phyloP scores from a whole-genome alignment of 2,888 invertebrate genomes.

The Acleris cristana region DNA sequence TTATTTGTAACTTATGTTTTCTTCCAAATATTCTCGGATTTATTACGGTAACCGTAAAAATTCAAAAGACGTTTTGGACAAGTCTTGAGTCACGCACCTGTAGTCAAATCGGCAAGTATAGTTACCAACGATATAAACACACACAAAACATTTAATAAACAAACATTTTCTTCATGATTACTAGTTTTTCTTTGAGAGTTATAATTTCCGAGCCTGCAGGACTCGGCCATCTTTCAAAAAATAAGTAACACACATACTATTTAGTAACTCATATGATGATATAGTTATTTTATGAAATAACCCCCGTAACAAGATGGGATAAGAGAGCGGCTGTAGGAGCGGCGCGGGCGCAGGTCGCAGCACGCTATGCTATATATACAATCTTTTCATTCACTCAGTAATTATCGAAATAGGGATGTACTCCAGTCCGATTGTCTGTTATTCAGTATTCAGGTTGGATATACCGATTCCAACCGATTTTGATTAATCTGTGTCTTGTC shows the following conservation, averaged over 20 bases:
- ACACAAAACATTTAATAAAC: conserved; percentile 79
- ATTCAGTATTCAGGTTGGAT: too few relatives aligned
- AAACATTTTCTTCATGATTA: conserved; percentile 76
- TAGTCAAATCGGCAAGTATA: conserved; percentile 83
- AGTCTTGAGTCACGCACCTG: conserved; percentile 70
- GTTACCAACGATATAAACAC: conserved; percentile 83
- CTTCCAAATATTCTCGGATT: not conserved
- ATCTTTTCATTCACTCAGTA: conserved; percentile 30
- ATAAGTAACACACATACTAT: conserved; percentile 17
- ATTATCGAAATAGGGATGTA: not conserved
- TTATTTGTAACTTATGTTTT: not conserved
- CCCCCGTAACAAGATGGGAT: conserved; percentile 28
- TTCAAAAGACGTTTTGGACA: conserved; percentile 40
- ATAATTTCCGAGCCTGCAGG: conserved; percentile 68
- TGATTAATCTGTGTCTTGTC: too few relatives aligned
- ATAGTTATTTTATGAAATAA: conserved; percentile 26
- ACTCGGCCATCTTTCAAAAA: conserved; percentile 71
- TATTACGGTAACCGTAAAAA: conserved; percentile 23
- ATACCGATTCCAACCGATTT: not conserved
- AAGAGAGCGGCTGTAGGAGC: conserved; percentile 46
- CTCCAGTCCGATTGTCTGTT: too few relatives aligned
- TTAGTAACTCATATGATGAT: conserved; percentile 19
- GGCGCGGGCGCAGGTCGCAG: conserved; percentile 53
- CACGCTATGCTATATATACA: conserved; percentile 40
- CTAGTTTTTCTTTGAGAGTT: conserved; percentile 63